phyloP scores from a whole-genome alignment of 92 coral and sea anemone species.

The Galaxea fascicularis region DNA sequence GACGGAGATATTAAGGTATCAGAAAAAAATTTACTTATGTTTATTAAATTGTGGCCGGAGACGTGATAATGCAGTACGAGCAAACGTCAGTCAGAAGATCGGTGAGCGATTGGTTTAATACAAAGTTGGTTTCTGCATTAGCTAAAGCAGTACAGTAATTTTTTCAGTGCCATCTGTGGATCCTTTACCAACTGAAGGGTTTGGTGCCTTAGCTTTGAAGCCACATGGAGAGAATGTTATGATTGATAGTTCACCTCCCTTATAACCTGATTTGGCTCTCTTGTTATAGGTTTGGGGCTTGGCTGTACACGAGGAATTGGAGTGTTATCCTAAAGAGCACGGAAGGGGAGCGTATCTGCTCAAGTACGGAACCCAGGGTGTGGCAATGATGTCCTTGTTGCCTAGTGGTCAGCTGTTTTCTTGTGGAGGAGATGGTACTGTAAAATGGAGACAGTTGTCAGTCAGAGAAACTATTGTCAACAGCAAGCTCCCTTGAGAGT shows the following conservation, averaged over 20 bases:
- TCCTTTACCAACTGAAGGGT: too few species aligned
- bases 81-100: not conserved
- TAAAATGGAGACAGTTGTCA: slow-evolving; percentile 93
- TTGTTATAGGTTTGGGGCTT: slow-evolving; percentile 91
- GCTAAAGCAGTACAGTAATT: too few species aligned
- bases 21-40: not conserved
- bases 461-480: slow-evolving; percentile 89
- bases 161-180: too few species aligned
- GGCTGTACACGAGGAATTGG: slow-evolving; percentile 87
- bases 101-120: too few species aligned
- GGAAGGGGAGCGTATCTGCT: slow-evolving; percentile 89
- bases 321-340: slow-evolving; percentile 90
- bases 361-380: slow-evolving; percentile 97
- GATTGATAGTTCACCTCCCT: not conserved
- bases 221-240: too few species aligned
- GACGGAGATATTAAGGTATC: slow-evolving; percentile 97
- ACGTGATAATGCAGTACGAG: not conserved
- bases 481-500: slow-evolving; percentile 37
- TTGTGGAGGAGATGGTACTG: slow-evolving; percentile 96
- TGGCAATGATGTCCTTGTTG: slow-evolving; percentile 80
- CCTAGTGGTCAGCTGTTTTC: slow-evolving; percentile 87
- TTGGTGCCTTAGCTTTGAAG: too few species aligned
- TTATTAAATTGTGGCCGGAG: not conserved
- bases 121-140: too few species aligned
- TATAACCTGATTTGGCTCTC: not conserved